These are phyloP conservation scores for Acrocephalus scirpaceus DNA, from an alignment of 2,797 vertebrate species.

Conservation along the genomic window DNA sequence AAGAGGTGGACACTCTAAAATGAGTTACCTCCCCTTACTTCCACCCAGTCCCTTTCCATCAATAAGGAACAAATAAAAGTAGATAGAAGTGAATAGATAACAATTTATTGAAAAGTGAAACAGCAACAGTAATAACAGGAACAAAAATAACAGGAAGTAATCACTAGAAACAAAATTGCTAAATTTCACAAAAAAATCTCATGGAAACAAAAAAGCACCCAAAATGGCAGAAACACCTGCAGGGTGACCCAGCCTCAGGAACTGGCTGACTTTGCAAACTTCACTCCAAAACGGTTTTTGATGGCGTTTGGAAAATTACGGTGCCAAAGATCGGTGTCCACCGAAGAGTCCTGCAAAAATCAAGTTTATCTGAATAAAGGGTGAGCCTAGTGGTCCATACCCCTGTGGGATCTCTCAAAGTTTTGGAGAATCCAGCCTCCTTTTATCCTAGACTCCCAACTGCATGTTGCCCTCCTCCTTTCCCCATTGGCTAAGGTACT, in stretches of 20 bases:
- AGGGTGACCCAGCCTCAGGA: neutral
- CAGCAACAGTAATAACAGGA: too few relatives aligned
- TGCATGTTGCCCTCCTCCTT: neutral
- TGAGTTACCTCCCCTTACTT: neutral
- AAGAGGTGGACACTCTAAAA: neutral
- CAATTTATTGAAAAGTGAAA: neutral
- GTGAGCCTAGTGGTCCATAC: neutral
- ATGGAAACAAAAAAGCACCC: neutral
- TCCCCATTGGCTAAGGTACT: neutral
- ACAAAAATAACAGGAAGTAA: neutral
- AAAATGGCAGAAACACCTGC: too few relatives aligned
- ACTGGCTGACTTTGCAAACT: neutral
- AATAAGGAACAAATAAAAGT: neutral
- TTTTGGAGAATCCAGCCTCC: neutral
- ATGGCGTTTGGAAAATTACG: fast-evolving
- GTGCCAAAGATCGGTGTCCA: neutral
- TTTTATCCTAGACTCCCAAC: neutral
- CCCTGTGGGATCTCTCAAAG: neutral
- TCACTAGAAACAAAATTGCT: neutral
- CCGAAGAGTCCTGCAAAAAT: neutral
- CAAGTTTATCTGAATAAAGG: neutral
- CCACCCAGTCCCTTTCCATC: neutral
- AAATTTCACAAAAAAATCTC: neutral
- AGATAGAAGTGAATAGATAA: neutral
- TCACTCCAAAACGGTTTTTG: neutral